Evolutionary conservation across 1,140 invertebrate species (phyloP), one percentile per base, ranked within the genome.

Genomic region (Pristionchus pacificus): DNA sequence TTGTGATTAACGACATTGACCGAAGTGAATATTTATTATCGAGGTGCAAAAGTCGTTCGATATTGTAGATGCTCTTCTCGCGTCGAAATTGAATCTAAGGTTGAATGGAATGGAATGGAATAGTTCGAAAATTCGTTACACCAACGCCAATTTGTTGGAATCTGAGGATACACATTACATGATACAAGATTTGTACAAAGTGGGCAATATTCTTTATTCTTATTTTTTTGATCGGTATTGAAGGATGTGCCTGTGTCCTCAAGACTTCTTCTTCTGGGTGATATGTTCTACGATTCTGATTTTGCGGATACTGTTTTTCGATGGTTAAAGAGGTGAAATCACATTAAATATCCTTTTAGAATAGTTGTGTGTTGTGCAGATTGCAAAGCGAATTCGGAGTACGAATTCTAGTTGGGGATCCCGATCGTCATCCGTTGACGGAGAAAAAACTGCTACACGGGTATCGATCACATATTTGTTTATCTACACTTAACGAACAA

Each of bases 281-380:
- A 73, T 29, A 73, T 73, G 71, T 73, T 73, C 32, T 73, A 73
- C 38, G 71, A 73, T 63, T 63, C 62, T 2, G 65, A 73, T 28
- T 73, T 73, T 29, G 67, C 71, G 6, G 68, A 70, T 24, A 24
- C 33, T 2, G 31, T 69, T 2, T 73, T 73, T 30, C n/a, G 31
- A 15, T 73, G 71, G 66, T 30, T 73, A 27, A 65, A 68, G 59
- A 68, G 57, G 71, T 73, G 3, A n/a, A 27, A 25, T n/a, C n/a
- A n/a, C n/a, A n/a, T n/a, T 10, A 49, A n/a, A 10, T 6, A 27
- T 57, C 19, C 31, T 27, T n/a, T 31, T 58, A 49, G 6, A 49
- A 10, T 10, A 27, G 2, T 32, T 61, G 1, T 2, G 25, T 24
- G 15, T 24, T 61, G 24, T 63, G 25, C 25, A 70, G 68, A 62